A percentile compares a stretch with the other conserved stretches of the same genome.
Evolutionary conservation across 2,797 vertebrate genomes (phyloP).

Genomic region (Danio tinwini): DNA sequence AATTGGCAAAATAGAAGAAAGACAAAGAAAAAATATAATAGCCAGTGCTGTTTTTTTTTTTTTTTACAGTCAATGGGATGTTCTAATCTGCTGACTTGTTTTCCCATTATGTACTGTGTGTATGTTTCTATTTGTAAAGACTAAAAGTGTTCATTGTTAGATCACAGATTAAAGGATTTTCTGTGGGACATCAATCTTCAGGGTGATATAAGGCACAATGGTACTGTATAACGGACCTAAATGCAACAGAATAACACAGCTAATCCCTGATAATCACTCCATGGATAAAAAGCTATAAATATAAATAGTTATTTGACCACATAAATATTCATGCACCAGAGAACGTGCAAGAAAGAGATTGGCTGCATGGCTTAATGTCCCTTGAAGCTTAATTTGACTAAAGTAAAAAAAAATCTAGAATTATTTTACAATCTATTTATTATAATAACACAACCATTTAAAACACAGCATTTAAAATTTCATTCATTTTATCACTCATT

Average conservation of each 20-base stretch:
- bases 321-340: neutral
- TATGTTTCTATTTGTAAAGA: neutral
- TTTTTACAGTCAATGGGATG: neutral
- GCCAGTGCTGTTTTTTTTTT: neutral
- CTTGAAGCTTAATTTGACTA: too few relatives aligned
- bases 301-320: slow-evolving; percentile 10
- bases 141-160: neutral
- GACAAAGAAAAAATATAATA: neutral
- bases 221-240: slow-evolving; percentile 46
- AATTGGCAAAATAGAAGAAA: slow-evolving; percentile 8
- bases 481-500: too few relatives aligned
- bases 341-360: neutral
- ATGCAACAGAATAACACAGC: slow-evolving; percentile 36
- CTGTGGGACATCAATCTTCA: neutral
- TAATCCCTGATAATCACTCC: slow-evolving; percentile 38
- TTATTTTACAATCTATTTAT: too few relatives aligned
- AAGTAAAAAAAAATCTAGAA: too few relatives aligned
- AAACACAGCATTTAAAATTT: too few relatives aligned
- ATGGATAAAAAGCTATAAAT: neutral
- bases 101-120: neutral
- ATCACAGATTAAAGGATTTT: slow-evolving; percentile 25
- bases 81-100: neutral
- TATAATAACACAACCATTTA: too few relatives aligned
- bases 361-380: slow-evolving; percentile 21
- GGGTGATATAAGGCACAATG: slow-evolving; percentile 31